phyloP scores from a whole-genome alignment of 2,797 vertebrate species.

The Manis javanica region DNA sequence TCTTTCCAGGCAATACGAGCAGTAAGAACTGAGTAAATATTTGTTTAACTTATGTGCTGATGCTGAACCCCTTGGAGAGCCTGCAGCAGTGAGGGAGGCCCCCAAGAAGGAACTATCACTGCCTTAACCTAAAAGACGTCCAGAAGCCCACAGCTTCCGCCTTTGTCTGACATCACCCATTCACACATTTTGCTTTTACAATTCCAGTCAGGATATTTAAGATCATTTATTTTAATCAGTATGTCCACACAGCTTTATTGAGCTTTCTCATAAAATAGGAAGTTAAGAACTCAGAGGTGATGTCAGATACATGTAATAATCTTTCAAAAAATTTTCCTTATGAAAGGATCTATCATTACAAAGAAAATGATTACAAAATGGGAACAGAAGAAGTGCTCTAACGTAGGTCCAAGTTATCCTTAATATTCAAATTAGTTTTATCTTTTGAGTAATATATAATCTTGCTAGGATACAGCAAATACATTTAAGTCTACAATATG shows the following conservation, averaged over 20 bases:
- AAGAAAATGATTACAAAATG: conserved; percentile 47
- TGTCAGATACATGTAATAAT: conserved; percentile 13
- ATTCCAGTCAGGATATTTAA: conserved; percentile 22
- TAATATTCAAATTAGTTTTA: conserved; percentile 61
- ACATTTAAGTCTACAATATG: conserved; percentile 65
- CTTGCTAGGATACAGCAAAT: conserved; percentile 55
- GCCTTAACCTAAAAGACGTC: neutral
- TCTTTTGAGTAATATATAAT: conserved; percentile 64
- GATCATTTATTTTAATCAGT: conserved; percentile 19
- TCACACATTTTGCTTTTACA: neutral
- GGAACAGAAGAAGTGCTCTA: neutral
- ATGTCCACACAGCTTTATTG: neutral
- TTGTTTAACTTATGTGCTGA: neutral
- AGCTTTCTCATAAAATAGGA: conserved; percentile 25
- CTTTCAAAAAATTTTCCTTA: conserved; percentile 59
- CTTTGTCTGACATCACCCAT: neutral
- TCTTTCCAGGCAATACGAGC: conserved; percentile 8
- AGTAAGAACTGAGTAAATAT: neutral
- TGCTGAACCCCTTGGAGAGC: neutral
- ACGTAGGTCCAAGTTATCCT: conserved; percentile 9
- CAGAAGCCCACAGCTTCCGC: neutral
- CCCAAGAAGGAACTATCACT: neutral
- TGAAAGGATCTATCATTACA: conserved; percentile 18
- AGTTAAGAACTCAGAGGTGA: conserved; percentile 38
- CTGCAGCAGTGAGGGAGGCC: neutral